phyloP scores from a whole-genome alignment of 2,113 vertebrate species.

The Cottus gobio region DNA sequence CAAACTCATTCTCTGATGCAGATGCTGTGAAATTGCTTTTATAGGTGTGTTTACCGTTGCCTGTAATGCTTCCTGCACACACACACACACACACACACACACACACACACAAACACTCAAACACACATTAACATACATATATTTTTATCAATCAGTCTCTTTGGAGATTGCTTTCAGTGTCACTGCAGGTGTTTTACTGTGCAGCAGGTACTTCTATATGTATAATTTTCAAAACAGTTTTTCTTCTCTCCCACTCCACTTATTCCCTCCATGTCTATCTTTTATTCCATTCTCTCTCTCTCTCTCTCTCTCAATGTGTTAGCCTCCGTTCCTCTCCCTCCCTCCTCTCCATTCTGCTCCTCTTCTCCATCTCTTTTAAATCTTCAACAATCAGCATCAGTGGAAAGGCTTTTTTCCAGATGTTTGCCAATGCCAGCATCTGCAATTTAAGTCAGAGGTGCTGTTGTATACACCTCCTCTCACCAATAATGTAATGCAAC shows the following conservation, averaged over 20 bases:
- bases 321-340: neutral
- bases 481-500: neutral
- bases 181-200: conserved; percentile 27
- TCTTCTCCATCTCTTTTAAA: conserved; percentile 19
- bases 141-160: conserved; percentile 4
- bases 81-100: neutral
- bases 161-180: conserved; percentile 24
- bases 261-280: neutral
- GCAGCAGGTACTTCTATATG: conserved; percentile 7
- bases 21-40: conserved; percentile 71
- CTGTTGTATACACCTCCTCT: neutral
- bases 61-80: conserved; percentile 7
- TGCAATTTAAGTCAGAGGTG: conserved; percentile 20
- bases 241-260: neutral
- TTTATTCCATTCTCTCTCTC: neutral
- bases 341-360: neutral
- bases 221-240: conserved; percentile 18
- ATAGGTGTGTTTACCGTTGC: conserved; percentile 51
- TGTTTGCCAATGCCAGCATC: neutral
- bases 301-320: no score
- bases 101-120: neutral
- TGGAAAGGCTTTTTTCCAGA: conserved; percentile 10
- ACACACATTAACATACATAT: neutral
- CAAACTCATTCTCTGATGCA: conserved; percentile 54
- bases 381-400: conserved; percentile 18